Percentiles rank a stretch among this genome's conserved stretches.
These are phyloP conservation scores for Macaca nemestrina DNA, from an alignment of 2,113 vertebrate species.

Conservation along the genomic window DNA sequence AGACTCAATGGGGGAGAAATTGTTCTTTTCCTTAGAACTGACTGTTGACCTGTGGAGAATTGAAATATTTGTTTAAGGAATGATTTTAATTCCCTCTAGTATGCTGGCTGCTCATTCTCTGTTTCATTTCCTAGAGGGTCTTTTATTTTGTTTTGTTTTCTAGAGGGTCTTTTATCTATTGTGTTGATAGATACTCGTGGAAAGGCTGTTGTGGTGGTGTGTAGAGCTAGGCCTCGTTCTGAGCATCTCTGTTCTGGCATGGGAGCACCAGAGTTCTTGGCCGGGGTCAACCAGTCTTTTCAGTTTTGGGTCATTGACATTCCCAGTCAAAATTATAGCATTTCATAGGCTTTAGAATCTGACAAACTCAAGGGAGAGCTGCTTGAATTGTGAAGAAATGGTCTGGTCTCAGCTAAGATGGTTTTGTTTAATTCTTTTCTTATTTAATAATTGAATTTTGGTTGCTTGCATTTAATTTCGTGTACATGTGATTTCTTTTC, in stretches of 20 bases:
- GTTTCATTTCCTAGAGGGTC: not conserved
- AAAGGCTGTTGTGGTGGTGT: not conserved
- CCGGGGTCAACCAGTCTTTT: fast-evolving
- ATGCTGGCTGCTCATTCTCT: not conserved
- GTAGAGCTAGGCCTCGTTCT: not conserved
- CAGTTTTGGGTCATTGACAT: not conserved
- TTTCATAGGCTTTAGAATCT: not conserved
- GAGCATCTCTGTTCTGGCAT: not conserved
- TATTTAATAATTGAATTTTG: not conserved
- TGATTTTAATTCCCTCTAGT: not conserved
- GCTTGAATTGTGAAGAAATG: not conserved
- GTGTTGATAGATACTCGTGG: not conserved
- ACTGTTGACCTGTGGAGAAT: not conserved
- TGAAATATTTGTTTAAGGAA: not conserved
- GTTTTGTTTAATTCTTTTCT: not conserved
- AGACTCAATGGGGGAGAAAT: not conserved
- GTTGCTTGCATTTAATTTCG: not conserved
- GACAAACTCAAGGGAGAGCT: not conserved
- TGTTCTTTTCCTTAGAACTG: not conserved
- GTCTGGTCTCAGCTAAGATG: not conserved
- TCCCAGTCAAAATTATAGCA: not conserved
- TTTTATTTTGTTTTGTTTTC: not conserved
- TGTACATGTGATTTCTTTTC: not conserved
- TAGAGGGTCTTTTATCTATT: not conserved
- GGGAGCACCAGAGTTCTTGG: fast-evolving